Evolutionary conservation across 2,113 vertebrate genomes (phyloP), one percentile per base, ranked within the genome.

Genomic region (Sebastes fasciatus): DNA sequence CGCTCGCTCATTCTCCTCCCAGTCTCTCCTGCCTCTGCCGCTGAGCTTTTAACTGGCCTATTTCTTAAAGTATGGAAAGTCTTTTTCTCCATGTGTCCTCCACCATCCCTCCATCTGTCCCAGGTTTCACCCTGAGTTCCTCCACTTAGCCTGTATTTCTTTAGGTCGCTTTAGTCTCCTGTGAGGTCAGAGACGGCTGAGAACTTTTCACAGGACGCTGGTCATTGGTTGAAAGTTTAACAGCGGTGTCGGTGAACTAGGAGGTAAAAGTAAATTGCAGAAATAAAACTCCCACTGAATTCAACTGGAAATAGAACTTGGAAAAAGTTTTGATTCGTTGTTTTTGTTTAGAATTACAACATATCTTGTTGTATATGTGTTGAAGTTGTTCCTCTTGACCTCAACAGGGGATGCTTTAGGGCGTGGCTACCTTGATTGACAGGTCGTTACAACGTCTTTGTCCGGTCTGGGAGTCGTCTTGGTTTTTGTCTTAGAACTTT

Each of bases 111-210:
- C 46, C 13, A 11, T 70, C 14, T 45, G 14, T n/a, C 26, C 19
- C 0, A 1, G 42, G 9, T 3, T 45, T 4, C 4, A 16, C 21
- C 34, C 48, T 43, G 1, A 43, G 8, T n/a, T 48, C 64, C 17
- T 68, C 45, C 19, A 55, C 14, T 11, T 54, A 6, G 19, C 45
- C 10, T 0, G 54, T 72, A 48, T 55, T 40, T 8, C 34, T 42
- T 49, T 16, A 14, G 23, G 16, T 58, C 43, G 6, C 46, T 51
- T 52, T 13, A 4, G 19, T 67, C 6, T 34, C 62, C 8, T 40
- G n/a, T 0, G 6, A 60, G 8, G 11, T 49, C 64, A 78, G 42
- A 77, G 9, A 34, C 4, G 6, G 51, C 17, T 6, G 23, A 54
- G 8, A 23, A 23, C 19, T 23, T 43, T 19, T 2, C 40, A 46